These are phyloP conservation scores for Drosophila mayri DNA, from an alignment of 1,140 invertebrate genomes.

Conservation along the genomic window DNA sequence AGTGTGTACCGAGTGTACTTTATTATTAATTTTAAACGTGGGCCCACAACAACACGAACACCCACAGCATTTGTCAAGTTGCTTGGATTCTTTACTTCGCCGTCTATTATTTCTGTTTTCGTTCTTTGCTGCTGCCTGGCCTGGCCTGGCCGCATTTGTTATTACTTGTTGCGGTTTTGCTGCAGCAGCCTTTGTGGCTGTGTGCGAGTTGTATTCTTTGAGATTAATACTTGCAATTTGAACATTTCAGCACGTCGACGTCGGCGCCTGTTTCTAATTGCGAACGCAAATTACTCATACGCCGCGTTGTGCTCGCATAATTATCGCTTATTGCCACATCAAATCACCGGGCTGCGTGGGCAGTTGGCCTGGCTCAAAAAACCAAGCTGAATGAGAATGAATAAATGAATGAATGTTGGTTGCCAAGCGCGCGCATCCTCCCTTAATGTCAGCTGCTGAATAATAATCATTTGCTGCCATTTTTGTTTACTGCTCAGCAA, in stretches of 20 bases:
- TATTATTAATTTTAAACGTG: slow-evolving; percentile 79
- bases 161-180: slow-evolving; percentile 67
- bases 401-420: slow-evolving; percentile 30
- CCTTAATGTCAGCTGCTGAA: slow-evolving; percentile 56
- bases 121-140: slow-evolving; percentile 59
- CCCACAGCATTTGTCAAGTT: slow-evolving; percentile 77
- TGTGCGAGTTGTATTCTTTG: slow-evolving; percentile 30
- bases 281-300: slow-evolving; percentile 79
- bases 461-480: slow-evolving; percentile 72
- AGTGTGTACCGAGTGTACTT: slow-evolving; percentile 56
- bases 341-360: slow-evolving; percentile 59
- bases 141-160: slow-evolving; percentile 78
- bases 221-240: slow-evolving; percentile 79
- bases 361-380: slow-evolving; percentile 37
- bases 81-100: slow-evolving; percentile 60
- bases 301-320: slow-evolving; percentile 77
- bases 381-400: slow-evolving; percentile 20
- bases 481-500: slow-evolving; percentile 78
- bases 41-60: slow-evolving; percentile 67
- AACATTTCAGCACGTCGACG: slow-evolving; percentile 73
- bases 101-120: slow-evolving; percentile 27
- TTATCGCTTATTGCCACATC: slow-evolving; percentile 66
- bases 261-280: slow-evolving; percentile 76
- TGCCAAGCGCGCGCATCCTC: slow-evolving; percentile 77
- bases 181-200: slow-evolving; percentile 27